Conservation (phyloP, 2,888 invertebrate genomes). For the Orchesellides sinensis region DNA sequence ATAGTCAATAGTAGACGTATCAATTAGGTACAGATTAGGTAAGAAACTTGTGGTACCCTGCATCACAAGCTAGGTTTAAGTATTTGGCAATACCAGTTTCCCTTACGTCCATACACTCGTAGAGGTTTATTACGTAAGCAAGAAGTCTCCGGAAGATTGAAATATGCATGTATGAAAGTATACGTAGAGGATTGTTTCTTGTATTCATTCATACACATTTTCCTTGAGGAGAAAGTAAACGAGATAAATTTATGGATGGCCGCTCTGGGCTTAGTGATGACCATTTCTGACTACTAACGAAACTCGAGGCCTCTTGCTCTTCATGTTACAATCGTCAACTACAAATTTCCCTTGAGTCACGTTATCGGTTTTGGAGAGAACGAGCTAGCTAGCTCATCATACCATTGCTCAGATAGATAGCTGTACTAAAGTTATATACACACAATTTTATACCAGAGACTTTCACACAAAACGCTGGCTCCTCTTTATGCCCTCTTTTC, state of each 20-base stretch:
- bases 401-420: neutral
- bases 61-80: too few relatives aligned
- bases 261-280: constrained; percentile 70
- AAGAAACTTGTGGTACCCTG: too few relatives aligned
- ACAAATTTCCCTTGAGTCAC: constrained; percentile 71
- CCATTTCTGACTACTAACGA: constrained; percentile 72
- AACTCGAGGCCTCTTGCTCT: constrained; percentile 63
- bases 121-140: neutral
- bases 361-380: constrained; percentile 68
- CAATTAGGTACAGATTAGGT: too few relatives aligned
- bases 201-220: constrained; percentile 34
- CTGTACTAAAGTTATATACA: neutral
- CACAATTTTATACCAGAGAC: neutral
- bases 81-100: too few relatives aligned
- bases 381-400: constrained; percentile 44
- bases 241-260: constrained; percentile 69
- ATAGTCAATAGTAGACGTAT: too few relatives aligned
- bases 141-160: neutral
- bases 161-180: neutral
- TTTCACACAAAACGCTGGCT: neutral
- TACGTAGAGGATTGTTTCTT: constrained; percentile 11
- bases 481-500: constrained; percentile 1
- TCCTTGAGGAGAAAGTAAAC: constrained; percentile 62
- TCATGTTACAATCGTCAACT: constrained; percentile 62
- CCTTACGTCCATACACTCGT: neutral